Conservation (phyloP, 2,797 vertebrate species). For the Chiroxiphia lanceolata region DNA sequence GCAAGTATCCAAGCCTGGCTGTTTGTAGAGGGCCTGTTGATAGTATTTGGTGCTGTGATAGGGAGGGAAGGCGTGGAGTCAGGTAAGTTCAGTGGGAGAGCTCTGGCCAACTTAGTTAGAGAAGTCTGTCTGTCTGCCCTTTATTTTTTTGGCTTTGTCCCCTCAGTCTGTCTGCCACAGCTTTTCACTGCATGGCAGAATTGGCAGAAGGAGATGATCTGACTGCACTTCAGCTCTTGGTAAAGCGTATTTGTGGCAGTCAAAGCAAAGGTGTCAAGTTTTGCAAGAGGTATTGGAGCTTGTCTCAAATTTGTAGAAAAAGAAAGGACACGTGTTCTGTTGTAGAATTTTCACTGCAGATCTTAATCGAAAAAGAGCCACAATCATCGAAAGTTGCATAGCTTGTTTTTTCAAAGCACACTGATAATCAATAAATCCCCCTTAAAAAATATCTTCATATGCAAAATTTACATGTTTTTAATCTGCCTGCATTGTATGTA, state of each 20-base stretch:
- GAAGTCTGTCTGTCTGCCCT: background rate
- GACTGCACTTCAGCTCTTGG: background rate
- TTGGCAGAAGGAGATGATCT: background rate
- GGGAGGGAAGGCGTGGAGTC: background rate
- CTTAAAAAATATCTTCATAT: background rate
- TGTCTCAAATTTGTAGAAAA: background rate
- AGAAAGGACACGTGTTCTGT: background rate
- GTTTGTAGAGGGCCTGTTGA: background rate
- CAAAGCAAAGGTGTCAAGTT: background rate
- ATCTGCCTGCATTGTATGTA: background rate
- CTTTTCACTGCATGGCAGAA: background rate
- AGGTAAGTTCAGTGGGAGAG: background rate
- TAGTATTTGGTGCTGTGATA: background rate
- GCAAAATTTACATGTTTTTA: background rate
- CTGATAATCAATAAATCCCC: background rate
- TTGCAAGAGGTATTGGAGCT: background rate
- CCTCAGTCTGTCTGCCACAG: background rate
- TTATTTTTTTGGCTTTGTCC: background rate
- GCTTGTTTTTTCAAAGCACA: background rate
- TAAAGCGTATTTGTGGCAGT: background rate
- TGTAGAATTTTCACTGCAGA: background rate
- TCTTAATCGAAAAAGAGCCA: background rate
- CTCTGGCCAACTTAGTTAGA: background rate
- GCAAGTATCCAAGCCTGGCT: background rate
- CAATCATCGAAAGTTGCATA: background rate